A percentile compares a stretch with the other conserved stretches of the same genome.
Conservation (phyloP, 2,888 invertebrate species). For the Eilema griseolum region DNA sequence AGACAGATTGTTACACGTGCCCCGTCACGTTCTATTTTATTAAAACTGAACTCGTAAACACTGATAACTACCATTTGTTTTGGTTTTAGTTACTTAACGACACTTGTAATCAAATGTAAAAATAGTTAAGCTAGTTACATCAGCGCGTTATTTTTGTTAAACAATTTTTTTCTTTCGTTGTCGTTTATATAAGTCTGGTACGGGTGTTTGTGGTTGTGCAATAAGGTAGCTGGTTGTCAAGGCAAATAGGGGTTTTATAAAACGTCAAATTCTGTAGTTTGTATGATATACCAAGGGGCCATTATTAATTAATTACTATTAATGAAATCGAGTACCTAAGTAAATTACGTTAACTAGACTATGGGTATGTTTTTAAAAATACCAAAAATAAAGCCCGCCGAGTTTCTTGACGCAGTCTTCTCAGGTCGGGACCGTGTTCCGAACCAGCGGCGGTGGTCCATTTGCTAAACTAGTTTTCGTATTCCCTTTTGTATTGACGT, state of each 20-base stretch:
- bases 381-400: too few species aligned
- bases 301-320: background rate
- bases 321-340: too few species aligned
- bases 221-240: slow-evolving; percentile 1
- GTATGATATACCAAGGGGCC: background rate
- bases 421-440: too few species aligned
- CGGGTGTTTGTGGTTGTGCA: background rate
- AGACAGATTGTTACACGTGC: slow-evolving; percentile 37
- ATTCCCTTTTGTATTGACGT: too few species aligned
- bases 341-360: too few species aligned
- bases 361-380: too few species aligned
- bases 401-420: too few species aligned
- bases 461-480: too few species aligned
- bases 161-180: background rate
- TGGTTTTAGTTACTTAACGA: slow-evolving; percentile 33
- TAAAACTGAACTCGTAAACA: slow-evolving; percentile 47
- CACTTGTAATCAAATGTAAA: background rate
- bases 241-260: background rate
- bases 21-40: slow-evolving; percentile 45
- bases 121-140: slow-evolving; percentile 2
- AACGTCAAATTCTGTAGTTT: background rate
- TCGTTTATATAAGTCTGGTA: background rate
- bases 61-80: slow-evolving; percentile 67
- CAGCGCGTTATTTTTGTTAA: background rate
- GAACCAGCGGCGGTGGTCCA: too few species aligned